Conservation (phyloP, 2,888 invertebrate species). For the Geophilus truncorum region DNA sequence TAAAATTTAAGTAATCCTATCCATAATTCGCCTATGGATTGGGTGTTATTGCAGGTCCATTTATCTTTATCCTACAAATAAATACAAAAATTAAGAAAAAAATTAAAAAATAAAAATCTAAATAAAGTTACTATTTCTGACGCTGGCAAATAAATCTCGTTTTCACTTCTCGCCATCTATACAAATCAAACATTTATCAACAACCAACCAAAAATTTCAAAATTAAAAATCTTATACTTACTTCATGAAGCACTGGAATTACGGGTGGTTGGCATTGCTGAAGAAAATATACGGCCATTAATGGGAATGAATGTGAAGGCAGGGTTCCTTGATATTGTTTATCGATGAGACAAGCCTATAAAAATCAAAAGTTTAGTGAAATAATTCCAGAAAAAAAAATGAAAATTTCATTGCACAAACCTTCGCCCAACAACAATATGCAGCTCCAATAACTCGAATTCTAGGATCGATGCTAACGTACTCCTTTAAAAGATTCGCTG, state of each 20-base stretch:
- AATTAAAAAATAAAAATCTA: background rate
- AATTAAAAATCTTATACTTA: conserved; percentile 7
- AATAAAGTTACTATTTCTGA: background rate
- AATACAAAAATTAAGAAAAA: conserved; percentile 3
- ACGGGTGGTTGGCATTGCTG: conserved; percentile 52
- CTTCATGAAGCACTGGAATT: conserved; percentile 48
- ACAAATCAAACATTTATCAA: background rate
- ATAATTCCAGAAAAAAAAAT: background rate
- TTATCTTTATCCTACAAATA: no score
- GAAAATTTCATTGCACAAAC: conserved; percentile 41
- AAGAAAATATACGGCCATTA: conserved; percentile 54
- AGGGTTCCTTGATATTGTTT: conserved; percentile 51
- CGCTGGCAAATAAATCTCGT: conserved; percentile 29
- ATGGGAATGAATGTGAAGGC: conserved; percentile 51
- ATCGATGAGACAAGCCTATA: conserved; percentile 51
- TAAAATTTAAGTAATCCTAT: conserved; percentile 47
- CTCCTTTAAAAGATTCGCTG: conserved; percentile 42
- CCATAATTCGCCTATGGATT: conserved; percentile 47
- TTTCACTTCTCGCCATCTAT: conserved; percentile 10
- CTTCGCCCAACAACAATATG: conserved; percentile 50
- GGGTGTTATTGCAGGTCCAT: conserved; percentile 44
- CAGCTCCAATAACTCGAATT: conserved; percentile 43
- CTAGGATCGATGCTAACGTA: conserved; percentile 45
- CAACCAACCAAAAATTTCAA: background rate
- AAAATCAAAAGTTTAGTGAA: no score